Percentiles rank a stretch among this genome's conserved stretches.
phyloP scores from a whole-genome alignment of 2,113 vertebrate genomes.

The Vidua macroura region DNA sequence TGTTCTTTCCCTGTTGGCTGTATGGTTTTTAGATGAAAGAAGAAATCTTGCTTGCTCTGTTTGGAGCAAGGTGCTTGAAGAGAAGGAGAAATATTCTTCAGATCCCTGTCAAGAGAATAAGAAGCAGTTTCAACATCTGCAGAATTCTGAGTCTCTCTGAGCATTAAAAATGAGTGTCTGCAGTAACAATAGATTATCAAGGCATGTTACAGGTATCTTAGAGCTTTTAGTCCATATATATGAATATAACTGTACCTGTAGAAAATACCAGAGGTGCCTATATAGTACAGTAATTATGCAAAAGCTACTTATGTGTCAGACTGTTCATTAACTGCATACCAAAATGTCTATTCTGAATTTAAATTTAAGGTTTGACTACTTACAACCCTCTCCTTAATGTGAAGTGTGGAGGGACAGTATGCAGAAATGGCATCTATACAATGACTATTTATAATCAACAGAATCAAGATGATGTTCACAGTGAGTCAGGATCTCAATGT shows the following conservation, averaged over 20 bases:
- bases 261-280: not conserved
- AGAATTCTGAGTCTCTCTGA: not conserved
- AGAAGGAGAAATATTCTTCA: not conserved
- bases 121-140: not conserved
- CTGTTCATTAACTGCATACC: not conserved
- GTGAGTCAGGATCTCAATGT: not conserved
- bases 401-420: not conserved
- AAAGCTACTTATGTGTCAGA: not conserved
- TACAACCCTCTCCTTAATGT: not conserved
- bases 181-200: not conserved
- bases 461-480: not conserved
- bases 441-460: not conserved
- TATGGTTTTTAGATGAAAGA: constrained; percentile 6
- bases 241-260: not conserved
- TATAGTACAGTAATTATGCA: not conserved
- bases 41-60: not conserved
- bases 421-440: not conserved
- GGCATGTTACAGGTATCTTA: not conserved
- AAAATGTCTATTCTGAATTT: not conserved
- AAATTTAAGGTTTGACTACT: not conserved
- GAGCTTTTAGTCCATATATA: not conserved
- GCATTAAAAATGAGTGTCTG: not conserved
- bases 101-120: not conserved
- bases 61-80: constrained; percentile 2
- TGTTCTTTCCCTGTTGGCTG: not conserved